Conservation (phyloP, 2,888 invertebrate species). For the Agrotis clavis region DNA sequence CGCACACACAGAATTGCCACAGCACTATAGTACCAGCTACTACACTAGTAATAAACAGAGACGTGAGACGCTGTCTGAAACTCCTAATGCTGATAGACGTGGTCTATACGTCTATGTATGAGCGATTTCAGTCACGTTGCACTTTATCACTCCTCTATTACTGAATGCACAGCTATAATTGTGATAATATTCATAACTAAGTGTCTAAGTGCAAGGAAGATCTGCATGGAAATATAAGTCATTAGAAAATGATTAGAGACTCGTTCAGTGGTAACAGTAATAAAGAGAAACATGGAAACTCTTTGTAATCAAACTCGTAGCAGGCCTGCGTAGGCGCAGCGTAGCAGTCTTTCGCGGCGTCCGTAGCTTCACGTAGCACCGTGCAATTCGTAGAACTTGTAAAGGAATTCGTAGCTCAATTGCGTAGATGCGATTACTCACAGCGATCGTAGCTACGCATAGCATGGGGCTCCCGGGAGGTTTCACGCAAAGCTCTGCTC, state of each 20-base stretch:
- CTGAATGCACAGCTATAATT: constrained; percentile 20
- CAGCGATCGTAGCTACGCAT: no score
- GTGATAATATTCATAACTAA: constrained; percentile 4
- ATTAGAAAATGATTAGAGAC: constrained; percentile 8
- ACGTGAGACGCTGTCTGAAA: constrained; percentile 26
- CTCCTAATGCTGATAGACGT: constrained; percentile 33
- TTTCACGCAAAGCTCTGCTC: no score
- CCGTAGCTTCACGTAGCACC: background rate
- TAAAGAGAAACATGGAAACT: background rate
- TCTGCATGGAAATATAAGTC: background rate
- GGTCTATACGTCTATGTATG: constrained; percentile 12
- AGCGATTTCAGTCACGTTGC: constrained; percentile 46
- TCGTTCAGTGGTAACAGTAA: background rate
- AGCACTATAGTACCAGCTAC: constrained; percentile 10
- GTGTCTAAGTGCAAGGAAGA: background rate
- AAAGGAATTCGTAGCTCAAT: background rate
- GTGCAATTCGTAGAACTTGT: background rate
- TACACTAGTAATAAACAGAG: constrained; percentile 31
- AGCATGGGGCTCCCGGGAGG: background rate
- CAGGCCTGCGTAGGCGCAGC: background rate
- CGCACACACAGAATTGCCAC: background rate
- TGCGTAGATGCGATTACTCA: background rate
- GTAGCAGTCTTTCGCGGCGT: background rate
- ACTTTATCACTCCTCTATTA: constrained; percentile 32
- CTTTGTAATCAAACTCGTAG: background rate